Base-by-base conservation (phyloP, 2,797 vertebrate species). In the Cichlasoma orientale region DNA sequence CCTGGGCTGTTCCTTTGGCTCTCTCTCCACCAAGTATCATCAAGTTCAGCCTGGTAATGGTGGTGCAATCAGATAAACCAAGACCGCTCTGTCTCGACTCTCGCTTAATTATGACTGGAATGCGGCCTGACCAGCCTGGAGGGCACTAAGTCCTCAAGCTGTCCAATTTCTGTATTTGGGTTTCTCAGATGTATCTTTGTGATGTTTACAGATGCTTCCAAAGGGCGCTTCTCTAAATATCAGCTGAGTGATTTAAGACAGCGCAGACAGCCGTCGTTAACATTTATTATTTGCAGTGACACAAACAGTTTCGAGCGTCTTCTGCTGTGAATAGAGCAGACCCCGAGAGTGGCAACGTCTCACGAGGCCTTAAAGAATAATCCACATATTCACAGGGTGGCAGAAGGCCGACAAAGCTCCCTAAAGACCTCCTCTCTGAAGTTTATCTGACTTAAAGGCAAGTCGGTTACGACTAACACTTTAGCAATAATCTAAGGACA, bases 251-350 rank as follows among this genome's bases (percentile, higher is more conserved):
- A 70, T 92, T 88, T 80, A 84, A 71, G 73, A 86, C 72, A 3
- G 36, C n/a, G n/a, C 59, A 56, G 75, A 66, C 16, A 3, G 50
- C 77, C 77, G 56, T 85, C 78, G 79, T 87, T 82, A 55, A 79
- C 71, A 50, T 76, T 79, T 72, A 77, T 84, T 90, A 84, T 89
- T 89, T 88, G 78, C 82, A 58, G 55, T n/a, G 52, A 61, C 4
- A 3, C 25, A 63, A 72, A 85, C 25, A 53, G 83, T 36, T 69
- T 44, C 41, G 3, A n/a, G 41, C 74, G 58, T 75, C 72, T 11
- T 56, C 27, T 73, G 36, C 76, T 72, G 77, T 9, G 84, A 69
- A 73, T 41, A 41, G 55, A 18, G 36, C 3, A 68, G 74, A 83
- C 79, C 74, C 80, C 75, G 74, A 59, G 66, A 79, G 50, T 66